Conservation (phyloP, 2,797 vertebrate genomes). For the Eulemur albifrons region DNA sequence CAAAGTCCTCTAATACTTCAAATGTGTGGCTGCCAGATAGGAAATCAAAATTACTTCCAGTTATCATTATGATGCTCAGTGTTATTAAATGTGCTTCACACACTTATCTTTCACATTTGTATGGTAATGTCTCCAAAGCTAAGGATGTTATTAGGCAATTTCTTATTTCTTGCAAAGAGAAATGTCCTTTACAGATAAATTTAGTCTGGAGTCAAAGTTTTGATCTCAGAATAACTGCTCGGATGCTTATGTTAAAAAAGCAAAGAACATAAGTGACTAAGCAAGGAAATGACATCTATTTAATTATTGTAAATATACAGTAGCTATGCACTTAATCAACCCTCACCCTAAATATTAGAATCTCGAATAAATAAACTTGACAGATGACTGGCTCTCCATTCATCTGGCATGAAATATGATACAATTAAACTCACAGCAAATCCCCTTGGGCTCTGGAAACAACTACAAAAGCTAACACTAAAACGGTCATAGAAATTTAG, state of each 20-base stretch:
- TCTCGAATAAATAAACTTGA: not conserved
- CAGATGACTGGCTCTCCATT: not conserved
- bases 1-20: not conserved
- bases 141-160: not conserved
- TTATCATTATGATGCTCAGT: not conserved
- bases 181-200: not conserved
- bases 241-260: not conserved
- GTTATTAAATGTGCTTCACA: not conserved
- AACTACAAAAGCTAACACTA: not conserved
- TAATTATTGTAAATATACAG: not conserved
- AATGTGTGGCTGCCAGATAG: not conserved
- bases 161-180: not conserved
- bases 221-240: not conserved
- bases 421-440: not conserved
- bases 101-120: not conserved
- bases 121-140: not conserved
- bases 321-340: not conserved
- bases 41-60: not conserved
- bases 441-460: not conserved
- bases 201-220: not conserved
- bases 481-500: not conserved
- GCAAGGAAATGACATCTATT: fast-evolving
- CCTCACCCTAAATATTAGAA: not conserved
- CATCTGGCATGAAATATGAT: not conserved
- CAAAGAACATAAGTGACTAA: not conserved